Evolutionary conservation across 2,888 invertebrate genomes (phyloP), one percentile per base, ranked within the genome.

Genomic region (Tanypteryx hageni): DNA sequence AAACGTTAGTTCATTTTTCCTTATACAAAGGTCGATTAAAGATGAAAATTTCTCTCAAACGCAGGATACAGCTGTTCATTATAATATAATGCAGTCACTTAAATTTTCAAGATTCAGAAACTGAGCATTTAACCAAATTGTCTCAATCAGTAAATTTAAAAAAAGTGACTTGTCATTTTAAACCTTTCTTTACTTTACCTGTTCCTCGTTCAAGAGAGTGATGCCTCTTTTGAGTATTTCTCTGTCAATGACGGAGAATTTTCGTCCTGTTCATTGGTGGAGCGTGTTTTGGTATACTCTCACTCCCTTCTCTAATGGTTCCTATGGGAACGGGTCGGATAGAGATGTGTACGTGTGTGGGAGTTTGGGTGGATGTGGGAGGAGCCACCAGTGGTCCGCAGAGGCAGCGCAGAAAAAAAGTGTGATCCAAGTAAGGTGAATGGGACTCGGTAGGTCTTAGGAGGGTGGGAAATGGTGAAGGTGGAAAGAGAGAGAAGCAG

Each of bases 331-430:
- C 22, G 27, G 13, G 76, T 27, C 22, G 27, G 22, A 76, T 76
- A n/a, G 76, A 76, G 76, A 27, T 76, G 76, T 76, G 76, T 76
- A 27, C 76, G n/a, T 64, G 64, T 64, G 68, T 68, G 68, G 1
- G 44, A 3, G 44, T 44, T 44, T 44, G 44, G 44, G 44, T 44
- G 44, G 44, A 5, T 44, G 44, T 68, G 76, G 27, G 22, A 76
- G 76, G 76, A 22, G 76, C 27, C 76, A 76, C 27, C 76, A 76
- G 22, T 27, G 76, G 68, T 68, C 68, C 68, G 68, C 16, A 68
- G 68, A 68, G 68, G 68, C 18, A 68, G 22, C 0, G n/a, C 18
- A 68, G 68, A 16, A 27, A 76, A 76, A 76, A 76, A 76, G 44
- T 44, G 44, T 44, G 44, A 3, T 44, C 44, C 44, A 44, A 44